phyloP scores from a whole-genome alignment of 2,888 invertebrate genomes.

The Nemoura dubitans region DNA sequence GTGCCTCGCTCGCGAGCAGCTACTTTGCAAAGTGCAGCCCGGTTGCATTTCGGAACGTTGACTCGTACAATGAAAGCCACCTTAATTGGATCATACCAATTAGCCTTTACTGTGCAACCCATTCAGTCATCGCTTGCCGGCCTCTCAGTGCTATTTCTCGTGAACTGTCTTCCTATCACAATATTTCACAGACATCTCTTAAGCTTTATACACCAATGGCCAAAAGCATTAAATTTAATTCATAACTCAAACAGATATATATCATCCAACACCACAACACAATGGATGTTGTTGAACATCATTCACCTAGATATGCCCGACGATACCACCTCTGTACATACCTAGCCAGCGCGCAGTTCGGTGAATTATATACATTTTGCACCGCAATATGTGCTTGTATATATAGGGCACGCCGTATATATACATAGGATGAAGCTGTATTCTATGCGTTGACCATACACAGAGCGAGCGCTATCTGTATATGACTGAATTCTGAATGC shows the following conservation, averaged over 20 bases:
- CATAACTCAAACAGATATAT: background rate
- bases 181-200: background rate
- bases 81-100: background rate
- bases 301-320: background rate
- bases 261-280: background rate
- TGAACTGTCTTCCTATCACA: background rate
- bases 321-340: background rate
- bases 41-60: background rate
- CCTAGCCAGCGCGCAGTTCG: background rate
- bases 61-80: background rate
- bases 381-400: background rate
- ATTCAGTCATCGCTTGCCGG: background rate
- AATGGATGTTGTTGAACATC: background rate
- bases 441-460: background rate
- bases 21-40: background rate
- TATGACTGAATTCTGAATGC: conserved; percentile 12
- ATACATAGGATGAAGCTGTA: background rate
- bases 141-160: background rate
- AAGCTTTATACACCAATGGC: background rate
- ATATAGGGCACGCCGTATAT: background rate
- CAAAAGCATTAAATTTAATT: background rate
- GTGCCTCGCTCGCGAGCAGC: background rate
- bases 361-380: background rate
- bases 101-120: background rate
- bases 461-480: background rate